Conservation (phyloP, 2,797 vertebrate species). For the Channa striata region DNA sequence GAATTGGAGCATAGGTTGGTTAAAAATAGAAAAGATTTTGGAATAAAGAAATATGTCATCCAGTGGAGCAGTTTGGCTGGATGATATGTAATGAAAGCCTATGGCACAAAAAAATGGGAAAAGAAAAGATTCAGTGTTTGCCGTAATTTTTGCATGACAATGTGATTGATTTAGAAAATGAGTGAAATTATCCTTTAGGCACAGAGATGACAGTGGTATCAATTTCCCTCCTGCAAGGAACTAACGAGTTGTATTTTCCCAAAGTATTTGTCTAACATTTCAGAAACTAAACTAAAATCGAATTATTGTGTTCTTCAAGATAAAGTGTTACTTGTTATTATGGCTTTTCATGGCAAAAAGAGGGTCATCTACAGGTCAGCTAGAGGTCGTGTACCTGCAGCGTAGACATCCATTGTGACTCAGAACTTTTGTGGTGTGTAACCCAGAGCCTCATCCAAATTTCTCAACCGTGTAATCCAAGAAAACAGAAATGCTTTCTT, state of each 20-base stretch:
- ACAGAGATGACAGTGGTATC: neutral
- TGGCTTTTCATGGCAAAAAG: slow-evolving; percentile 10
- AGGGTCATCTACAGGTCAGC: slow-evolving; percentile 20
- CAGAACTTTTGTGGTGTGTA: neutral
- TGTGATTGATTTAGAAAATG: too few species aligned
- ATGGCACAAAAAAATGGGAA: too few species aligned
- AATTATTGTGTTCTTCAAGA: neutral
- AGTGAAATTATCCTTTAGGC: too few species aligned
- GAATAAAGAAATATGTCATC: too few species aligned
- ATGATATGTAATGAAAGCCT: too few species aligned
- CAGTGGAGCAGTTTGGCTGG: too few species aligned
- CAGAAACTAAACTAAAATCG: neutral
- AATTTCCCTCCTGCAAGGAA: neutral
- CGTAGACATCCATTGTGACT: slow-evolving; percentile 25
- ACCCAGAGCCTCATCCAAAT: neutral
- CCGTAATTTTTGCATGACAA: too few species aligned
- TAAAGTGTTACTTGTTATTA: neutral
- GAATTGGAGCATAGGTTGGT: too few species aligned
- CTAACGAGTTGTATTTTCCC: neutral
- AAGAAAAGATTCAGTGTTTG: too few species aligned
- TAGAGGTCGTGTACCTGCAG: neutral
- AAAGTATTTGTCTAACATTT: neutral
- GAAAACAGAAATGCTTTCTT: neutral
- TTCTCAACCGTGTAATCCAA: neutral
- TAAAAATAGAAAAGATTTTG: too few species aligned